A percentile compares a stretch with the other conserved stretches of the same genome.
These are phyloP conservation scores for Sander lucioperca DNA, from an alignment of 2,113 vertebrate genomes.

Conservation along the genomic window DNA sequence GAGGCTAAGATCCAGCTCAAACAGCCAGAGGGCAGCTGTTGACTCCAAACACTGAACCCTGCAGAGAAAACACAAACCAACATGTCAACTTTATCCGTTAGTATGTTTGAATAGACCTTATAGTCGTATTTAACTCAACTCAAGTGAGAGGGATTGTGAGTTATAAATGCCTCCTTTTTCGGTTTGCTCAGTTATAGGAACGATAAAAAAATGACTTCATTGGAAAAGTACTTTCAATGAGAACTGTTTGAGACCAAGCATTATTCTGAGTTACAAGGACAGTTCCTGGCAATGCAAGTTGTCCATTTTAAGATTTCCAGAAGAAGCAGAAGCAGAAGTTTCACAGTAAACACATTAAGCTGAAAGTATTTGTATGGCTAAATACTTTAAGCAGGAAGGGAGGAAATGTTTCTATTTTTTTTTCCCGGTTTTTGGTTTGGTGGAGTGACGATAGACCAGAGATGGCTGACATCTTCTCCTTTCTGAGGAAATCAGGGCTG, in stretches of 20 bases:
- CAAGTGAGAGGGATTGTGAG: not conserved
- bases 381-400: not conserved
- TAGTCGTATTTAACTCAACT: not conserved
- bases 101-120: slow-evolving; percentile 35
- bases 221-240: not conserved
- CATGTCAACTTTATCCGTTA: slow-evolving; percentile 16
- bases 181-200: not conserved
- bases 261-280: not conserved
- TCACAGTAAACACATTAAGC: not conserved
- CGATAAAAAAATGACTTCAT: not conserved
- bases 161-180: not conserved
- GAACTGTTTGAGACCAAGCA: no score
- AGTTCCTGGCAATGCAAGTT: not conserved
- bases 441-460: not conserved
- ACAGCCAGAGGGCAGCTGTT: slow-evolving; percentile 38
- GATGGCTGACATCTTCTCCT: no score
- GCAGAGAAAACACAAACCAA: slow-evolving; percentile 47
- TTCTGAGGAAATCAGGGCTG: no score
- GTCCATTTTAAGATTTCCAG: not conserved
- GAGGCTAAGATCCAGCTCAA: slow-evolving; percentile 44
- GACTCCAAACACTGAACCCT: slow-evolving; percentile 20
- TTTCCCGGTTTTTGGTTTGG: not conserved
- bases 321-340: not conserved
- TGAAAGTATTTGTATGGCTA: not conserved
- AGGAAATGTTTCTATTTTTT: not conserved